A percentile compares a stretch with the other conserved stretches of the same genome.
phyloP scores from a whole-genome alignment of 2,113 vertebrate genomes.

The Pongo abelii region DNA sequence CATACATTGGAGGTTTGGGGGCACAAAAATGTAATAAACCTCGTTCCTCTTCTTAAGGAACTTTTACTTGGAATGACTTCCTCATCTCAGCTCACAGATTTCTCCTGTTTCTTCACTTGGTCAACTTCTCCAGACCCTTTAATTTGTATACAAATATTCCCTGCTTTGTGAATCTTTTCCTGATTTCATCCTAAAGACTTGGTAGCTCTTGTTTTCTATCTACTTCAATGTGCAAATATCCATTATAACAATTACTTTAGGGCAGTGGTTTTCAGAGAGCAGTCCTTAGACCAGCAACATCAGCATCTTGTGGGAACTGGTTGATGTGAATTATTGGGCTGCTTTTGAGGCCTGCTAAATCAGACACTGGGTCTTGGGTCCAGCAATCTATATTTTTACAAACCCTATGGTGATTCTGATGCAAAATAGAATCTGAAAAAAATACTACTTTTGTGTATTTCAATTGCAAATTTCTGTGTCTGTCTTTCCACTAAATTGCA shows the following conservation, averaged over 20 bases:
- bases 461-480: neutral
- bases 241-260: neutral
- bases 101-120: neutral
- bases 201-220: neutral
- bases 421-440: neutral
- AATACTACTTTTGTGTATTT: neutral
- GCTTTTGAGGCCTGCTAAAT: neutral
- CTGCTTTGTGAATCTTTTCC: neutral
- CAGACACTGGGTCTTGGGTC: neutral
- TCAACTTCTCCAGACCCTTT: neutral
- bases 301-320: neutral
- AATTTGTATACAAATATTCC: neutral
- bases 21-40: neutral
- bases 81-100: neutral
- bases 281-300: rapidly evolving
- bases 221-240: neutral
- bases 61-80: neutral
- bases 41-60: neutral
- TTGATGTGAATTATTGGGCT: neutral
- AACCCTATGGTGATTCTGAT: neutral
- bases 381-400: neutral
- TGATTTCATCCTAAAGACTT: neutral
- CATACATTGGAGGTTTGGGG: neutral
- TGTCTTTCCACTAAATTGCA: neutral
- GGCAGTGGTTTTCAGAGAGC: neutral